Evolutionary conservation across 2,797 vertebrate genomes (phyloP), one percentile per base, ranked within the genome.

Genomic region (Chromis chromis): DNA sequence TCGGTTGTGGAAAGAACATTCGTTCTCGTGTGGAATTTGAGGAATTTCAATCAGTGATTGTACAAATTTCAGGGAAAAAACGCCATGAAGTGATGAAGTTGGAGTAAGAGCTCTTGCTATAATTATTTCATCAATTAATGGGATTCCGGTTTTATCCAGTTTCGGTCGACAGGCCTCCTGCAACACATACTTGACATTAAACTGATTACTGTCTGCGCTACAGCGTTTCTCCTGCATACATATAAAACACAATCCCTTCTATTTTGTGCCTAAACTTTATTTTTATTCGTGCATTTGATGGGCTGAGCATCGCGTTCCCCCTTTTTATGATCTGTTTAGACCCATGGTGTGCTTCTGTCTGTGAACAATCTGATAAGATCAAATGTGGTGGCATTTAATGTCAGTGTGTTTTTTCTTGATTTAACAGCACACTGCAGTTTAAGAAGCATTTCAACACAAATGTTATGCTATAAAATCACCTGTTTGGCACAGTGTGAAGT

Each of bases 121-220:
- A 86, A 90, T 91, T 88, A 91, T 92, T 90, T 85, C n/a, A 87
- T 89, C 87, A 91, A 91, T 90, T 91, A 90, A 89, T 78, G 60
- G 57, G 77, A 89, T 87, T 91, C 86, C 86, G 75, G 86, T 90
- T 89, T 87, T 65, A 85, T 77, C 84, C 89, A 82, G 90, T 90
- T 89, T 86, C 31, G 52, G 49, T 77, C 65, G 78, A 81, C 74
- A 66, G 83, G 75, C 71, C 79, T 77, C 27, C 80, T 74, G 73
- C 76, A 68, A 75, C 56, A 60, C 74, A 75, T 19, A 52, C 52
- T 64, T 72, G 52, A 63, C 61, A 59, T 66, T 46, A 60, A 76
- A 71, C 22, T 25, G 61, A 65, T 49, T 55, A 49, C 55, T 65
- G 21, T 50, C 56, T 25, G 53, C 42, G 60, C 75, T 59, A 19